A percentile compares a stretch with the other conserved stretches of the same genome.
Evolutionary conservation across 2,888 invertebrate genomes (phyloP).

Genomic region (Parnassius orleans): DNA sequence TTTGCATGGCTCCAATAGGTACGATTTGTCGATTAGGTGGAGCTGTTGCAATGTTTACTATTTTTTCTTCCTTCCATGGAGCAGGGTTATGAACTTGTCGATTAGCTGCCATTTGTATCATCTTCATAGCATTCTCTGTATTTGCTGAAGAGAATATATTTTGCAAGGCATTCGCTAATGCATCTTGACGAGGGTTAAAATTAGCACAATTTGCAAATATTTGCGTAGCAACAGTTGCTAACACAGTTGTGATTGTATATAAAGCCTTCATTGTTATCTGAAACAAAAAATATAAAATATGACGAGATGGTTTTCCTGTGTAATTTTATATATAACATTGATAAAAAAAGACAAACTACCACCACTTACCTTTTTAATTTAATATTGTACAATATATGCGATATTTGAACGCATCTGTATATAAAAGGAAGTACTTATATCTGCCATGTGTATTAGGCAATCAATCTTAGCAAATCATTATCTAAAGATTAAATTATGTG

Average conservation of each 20-base stretch:
- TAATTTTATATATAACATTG: background rate
- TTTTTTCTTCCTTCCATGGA: conserved; percentile 27
- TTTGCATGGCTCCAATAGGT: conserved; percentile 8
- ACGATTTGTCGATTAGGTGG: conserved; percentile 5
- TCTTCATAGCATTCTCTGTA: conserved; percentile 38
- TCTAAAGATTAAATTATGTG: conserved; percentile 12
- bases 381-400: conserved; percentile 4
- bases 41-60: background rate
- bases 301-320: background rate
- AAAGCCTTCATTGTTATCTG: conserved; percentile 25
- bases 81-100: conserved; percentile 7
- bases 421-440: conserved; percentile 22
- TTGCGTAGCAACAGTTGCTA: conserved; percentile 4
- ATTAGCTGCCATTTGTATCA: conserved; percentile 32
- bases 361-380: conserved; percentile 15
- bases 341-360: background rate
- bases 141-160: conserved; percentile 43
- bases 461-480: conserved; percentile 13
- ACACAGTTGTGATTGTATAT: background rate
- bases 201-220: conserved; percentile 24
- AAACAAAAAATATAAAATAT: conserved; percentile 5
- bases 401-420: conserved; percentile 16
- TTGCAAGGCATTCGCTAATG: conserved; percentile 36
- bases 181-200: conserved; percentile 25
- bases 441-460: conserved; percentile 12